Base-by-base conservation (phyloP, 1,140 invertebrate genomes). In the Nomia melanderi region DNA sequence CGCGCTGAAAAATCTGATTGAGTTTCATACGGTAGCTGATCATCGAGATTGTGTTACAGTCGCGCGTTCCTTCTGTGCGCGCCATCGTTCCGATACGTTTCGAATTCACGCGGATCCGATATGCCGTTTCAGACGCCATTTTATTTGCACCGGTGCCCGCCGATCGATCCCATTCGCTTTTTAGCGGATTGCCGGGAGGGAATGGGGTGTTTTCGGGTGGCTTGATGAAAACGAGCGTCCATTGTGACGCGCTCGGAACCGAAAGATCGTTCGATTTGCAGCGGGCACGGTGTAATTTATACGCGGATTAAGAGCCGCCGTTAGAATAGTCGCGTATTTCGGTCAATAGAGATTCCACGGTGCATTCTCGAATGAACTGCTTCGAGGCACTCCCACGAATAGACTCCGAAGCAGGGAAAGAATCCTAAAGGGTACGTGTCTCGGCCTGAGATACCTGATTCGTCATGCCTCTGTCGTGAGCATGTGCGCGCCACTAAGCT, bases 21-120 rank as follows among this genome's bases (percentile, higher is more conserved):
- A 69, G 73, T 76, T 76, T 76, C 73, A 50, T 23, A 74, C 72
- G 72, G 64, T 76, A 66, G 70, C 44, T 27, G 63, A 33, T 39
- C 31, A 44, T 33, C 29, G 31, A 65, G 47, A 47, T 75, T 47
- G 36, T n/a, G 33, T 67, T 67, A 75, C 73, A 50, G 6, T 29
- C 33, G 33, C 29, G 1, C 23, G 36, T 27, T 44, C 57, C 73
- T 65, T 67, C 44, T 12, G 7, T n/a, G 8, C 33, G 27, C 17
- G 44, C 0, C 8, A 36, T 50, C 20, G 31, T 6, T n/a, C 6
- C 71, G 25, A 33, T 36, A 17, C 36, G 39, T 17, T 65, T 31
- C 25, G n/a, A n/a, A n/a, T n/a, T n/a, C n/a, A n/a, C n/a, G 8
- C 41, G 11, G 41, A 3, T 14, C 41, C 41, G 7, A 23, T n/a